Percentiles rank a stretch among this genome's conserved stretches.
Evolutionary conservation across 2,113 vertebrate genomes (phyloP).

Genomic region (Galeopterus variegatus): DNA sequence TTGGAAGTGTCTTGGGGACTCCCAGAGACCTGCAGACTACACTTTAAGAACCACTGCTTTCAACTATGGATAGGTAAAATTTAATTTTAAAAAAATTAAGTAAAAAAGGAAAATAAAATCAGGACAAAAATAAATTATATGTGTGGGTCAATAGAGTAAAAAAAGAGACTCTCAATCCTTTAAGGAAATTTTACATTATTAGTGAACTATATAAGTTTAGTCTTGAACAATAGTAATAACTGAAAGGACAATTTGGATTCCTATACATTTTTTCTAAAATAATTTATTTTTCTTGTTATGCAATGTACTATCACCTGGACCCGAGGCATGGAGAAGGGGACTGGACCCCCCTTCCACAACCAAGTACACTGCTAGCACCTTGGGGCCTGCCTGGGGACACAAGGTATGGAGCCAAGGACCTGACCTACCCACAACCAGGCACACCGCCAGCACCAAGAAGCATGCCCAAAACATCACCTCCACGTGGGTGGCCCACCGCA

Average conservation of each 20-base stretch:
- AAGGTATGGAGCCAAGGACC: too few species aligned
- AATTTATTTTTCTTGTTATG: constrained; percentile 4
- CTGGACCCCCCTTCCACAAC: too few species aligned
- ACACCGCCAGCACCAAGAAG: too few species aligned
- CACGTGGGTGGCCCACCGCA: too few species aligned
- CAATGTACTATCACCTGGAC: not conserved
- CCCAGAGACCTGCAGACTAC: not conserved
- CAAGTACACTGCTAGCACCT: too few species aligned
- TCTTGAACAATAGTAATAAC: not conserved
- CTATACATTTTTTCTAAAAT: constrained; percentile 17
- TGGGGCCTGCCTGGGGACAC: too few species aligned
- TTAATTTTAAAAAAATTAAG: not conserved
- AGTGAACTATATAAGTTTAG: not conserved
- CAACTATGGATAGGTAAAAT: not conserved
- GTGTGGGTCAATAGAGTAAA: not conserved
- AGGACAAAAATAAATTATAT: not conserved
- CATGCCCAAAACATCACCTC: too few species aligned
- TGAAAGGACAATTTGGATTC: not conserved
- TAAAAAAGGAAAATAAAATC: not conserved
- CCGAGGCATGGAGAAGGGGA: too few species aligned
- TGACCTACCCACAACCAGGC: too few species aligned
- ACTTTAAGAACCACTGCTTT: not conserved
- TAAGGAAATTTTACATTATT: constrained; percentile 7
- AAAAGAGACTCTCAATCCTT: not conserved
- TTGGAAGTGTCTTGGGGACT: not conserved